phyloP scores from a whole-genome alignment of 1,140 invertebrate species.

The Pteromalus puparum region DNA sequence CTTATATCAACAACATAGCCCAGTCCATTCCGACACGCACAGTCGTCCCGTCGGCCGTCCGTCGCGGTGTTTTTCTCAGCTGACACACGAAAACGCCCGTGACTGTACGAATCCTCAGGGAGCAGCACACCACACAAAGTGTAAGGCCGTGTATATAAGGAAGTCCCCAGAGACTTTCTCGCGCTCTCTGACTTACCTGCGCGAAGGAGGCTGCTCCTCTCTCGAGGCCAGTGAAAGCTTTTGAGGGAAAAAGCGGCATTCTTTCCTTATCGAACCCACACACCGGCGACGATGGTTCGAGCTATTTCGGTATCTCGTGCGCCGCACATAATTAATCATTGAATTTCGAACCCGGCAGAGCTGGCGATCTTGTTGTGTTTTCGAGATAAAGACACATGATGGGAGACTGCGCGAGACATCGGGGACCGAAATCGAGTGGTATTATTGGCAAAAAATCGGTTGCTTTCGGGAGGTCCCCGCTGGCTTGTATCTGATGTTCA shows the following conservation, averaged over 20 bases:
- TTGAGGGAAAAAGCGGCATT: constrained; percentile 44
- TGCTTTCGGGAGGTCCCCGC: background rate
- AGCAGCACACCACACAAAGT: constrained; percentile 66
- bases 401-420: no score
- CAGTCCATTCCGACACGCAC: background rate
- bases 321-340: constrained; percentile 44
- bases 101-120: constrained; percentile 70
- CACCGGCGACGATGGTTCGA: background rate
- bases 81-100: constrained; percentile 66
- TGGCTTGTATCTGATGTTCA: no score
- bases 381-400: background rate
- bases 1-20: background rate
- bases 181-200: constrained; percentile 60
- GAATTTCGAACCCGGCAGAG: background rate
- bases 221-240: background rate
- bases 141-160: constrained; percentile 54
- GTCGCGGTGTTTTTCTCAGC: constrained; percentile 60
- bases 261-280: constrained; percentile 45
- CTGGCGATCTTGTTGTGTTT: background rate
- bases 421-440: background rate
- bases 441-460: constrained; percentile 12
- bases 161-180: constrained; percentile 62
- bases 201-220: background rate
- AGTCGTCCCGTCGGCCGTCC: background rate
- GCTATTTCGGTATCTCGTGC: background rate